Evolutionary conservation across 2,113 vertebrate genomes (phyloP).

Genomic region (Plecotus auritus): DNA sequence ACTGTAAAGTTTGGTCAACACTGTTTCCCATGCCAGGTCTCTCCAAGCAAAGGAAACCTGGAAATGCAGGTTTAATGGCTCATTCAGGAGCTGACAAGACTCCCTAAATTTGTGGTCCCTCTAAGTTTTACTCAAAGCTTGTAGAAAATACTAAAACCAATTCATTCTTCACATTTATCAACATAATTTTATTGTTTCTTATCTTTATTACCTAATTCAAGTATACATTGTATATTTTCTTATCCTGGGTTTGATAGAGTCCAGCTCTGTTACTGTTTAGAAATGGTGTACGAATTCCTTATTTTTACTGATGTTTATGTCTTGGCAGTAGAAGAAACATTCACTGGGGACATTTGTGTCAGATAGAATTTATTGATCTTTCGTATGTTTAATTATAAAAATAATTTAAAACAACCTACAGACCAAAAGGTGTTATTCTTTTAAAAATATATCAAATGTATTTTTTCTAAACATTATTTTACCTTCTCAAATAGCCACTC

Average conservation of each 20-base stretch:
- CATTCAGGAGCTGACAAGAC: neutral
- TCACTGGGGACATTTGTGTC: slow-evolving; percentile 46
- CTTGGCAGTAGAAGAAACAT: slow-evolving; percentile 58
- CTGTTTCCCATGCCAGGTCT: neutral
- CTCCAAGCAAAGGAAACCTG: neutral
- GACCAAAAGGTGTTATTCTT: neutral
- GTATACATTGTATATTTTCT: slow-evolving; percentile 70
- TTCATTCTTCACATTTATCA: slow-evolving; percentile 59
- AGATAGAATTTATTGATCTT: slow-evolving; percentile 31
- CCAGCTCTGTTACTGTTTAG: slow-evolving; percentile 68
- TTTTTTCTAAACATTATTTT: slow-evolving; percentile 9
- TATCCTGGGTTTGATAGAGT: slow-evolving; percentile 62
- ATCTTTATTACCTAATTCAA: slow-evolving; percentile 47
- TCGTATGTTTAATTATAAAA: slow-evolving; percentile 39
- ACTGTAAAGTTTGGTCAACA: neutral
- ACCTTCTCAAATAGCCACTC: neutral
- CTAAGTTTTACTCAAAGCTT: slow-evolving; percentile 8
- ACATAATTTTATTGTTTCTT: slow-evolving; percentile 66
- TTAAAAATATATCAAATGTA: neutral
- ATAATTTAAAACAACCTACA: neutral
- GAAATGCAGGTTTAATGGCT: neutral
- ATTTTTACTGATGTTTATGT: slow-evolving; percentile 67
- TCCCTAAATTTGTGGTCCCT: neutral
- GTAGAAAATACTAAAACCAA: slow-evolving; percentile 5
- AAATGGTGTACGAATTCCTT: slow-evolving; percentile 53